phyloP scores from a whole-genome alignment of 2,113 vertebrate genomes.

The Mohoua ochrocephala region DNA sequence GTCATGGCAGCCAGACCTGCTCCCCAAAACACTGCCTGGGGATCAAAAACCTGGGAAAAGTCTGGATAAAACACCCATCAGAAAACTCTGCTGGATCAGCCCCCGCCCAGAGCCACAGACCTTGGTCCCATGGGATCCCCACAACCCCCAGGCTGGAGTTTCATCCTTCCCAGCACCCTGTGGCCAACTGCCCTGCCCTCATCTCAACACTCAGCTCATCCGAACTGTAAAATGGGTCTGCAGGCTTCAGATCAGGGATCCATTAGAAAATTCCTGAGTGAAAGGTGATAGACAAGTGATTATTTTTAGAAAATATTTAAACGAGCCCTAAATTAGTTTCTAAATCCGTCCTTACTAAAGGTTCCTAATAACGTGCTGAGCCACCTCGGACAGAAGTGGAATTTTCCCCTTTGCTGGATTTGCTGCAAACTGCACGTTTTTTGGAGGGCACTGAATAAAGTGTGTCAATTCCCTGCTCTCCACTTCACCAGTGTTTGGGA shows the following conservation, averaged over 20 bases:
- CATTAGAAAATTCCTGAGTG: background rate
- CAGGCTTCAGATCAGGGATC: background rate
- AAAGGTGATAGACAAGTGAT: background rate
- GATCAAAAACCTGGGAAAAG: background rate
- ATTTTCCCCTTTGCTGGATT: background rate
- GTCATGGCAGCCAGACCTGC: background rate
- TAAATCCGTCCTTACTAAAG: background rate
- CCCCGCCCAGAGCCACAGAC: accelerated
- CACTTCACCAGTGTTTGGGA: background rate
- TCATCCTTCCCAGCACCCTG: background rate
- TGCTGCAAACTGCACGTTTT: background rate
- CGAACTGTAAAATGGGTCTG: background rate
- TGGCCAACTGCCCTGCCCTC: background rate
- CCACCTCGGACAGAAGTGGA: background rate
- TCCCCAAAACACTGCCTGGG: background rate
- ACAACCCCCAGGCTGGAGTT: background rate
- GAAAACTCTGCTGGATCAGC: background rate
- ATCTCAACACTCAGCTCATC: background rate
- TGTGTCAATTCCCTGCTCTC: background rate
- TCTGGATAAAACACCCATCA: background rate
- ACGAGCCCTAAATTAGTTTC: slow-evolving; percentile 31
- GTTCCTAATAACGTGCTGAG: background rate
- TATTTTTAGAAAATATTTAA: slow-evolving; percentile 53
- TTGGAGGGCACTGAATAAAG: background rate
- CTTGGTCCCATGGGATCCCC: accelerated